Conservation (phyloP, 2,888 invertebrate species). For the Lasioglossum malachurum region DNA sequence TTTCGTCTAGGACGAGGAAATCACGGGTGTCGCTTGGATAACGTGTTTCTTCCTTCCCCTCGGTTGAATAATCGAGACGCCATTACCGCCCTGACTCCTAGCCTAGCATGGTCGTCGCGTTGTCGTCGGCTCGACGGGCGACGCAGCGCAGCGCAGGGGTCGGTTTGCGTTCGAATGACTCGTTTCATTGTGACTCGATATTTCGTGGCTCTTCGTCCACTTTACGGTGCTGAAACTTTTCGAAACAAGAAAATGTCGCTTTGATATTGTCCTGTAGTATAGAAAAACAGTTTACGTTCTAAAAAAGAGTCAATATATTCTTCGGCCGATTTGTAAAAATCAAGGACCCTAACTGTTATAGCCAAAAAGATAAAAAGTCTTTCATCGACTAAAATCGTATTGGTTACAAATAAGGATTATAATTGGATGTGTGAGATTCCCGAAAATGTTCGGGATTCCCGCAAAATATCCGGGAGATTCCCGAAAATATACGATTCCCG, state of each 20-base stretch:
- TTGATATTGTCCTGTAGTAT: background rate
- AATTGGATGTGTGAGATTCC: no score
- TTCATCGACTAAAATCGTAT: no score
- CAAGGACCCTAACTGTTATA: no score
- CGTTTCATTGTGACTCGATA: background rate
- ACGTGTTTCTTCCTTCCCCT: constrained; percentile 48
- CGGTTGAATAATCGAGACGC: constrained; percentile 53
- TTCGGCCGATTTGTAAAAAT: no score
- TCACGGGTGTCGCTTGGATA: constrained; percentile 44
- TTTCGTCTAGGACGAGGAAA: constrained; percentile 55
- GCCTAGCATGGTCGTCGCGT: constrained; percentile 16
- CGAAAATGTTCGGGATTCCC: no score
- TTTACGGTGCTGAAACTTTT: background rate
- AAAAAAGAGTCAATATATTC: no score
- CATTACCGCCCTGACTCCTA: constrained; percentile 42
- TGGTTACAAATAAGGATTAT: no score
- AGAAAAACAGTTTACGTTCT: no score
- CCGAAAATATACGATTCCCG: no score
- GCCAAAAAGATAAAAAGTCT: no score
- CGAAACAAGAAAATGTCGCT: background rate
- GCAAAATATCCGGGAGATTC: no score
- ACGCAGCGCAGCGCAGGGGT: background rate
- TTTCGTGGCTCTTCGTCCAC: background rate
- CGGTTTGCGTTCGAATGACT: background rate
- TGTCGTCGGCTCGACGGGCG: no score